Evolutionary conservation across 2,888 invertebrate genomes (phyloP).

Genomic region (Ophion ventricosus): DNA sequence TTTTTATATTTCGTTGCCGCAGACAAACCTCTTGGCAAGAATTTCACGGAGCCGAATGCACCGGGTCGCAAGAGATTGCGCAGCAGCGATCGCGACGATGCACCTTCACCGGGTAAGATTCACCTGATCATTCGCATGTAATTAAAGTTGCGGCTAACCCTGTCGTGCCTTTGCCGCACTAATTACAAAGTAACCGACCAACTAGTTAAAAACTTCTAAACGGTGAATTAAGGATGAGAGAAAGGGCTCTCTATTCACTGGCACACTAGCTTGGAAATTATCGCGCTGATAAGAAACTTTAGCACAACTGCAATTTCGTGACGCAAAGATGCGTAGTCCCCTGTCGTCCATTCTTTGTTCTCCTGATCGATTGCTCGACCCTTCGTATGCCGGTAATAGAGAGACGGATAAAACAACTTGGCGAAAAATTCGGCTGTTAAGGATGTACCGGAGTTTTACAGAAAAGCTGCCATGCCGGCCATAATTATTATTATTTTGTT

Average conservation of each 20-base stretch:
- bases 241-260: slow-evolving; percentile 27
- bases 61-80: slow-evolving; percentile 78
- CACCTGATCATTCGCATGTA: slow-evolving; percentile 60
- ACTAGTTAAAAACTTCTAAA: slow-evolving; percentile 78
- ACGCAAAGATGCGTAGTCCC: slow-evolving; percentile 49
- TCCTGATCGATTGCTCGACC: slow-evolving; percentile 50
- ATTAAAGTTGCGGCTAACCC: slow-evolving; percentile 63
- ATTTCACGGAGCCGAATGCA: slow-evolving; percentile 72
- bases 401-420: too few relatives aligned
- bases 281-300: slow-evolving; percentile 71
- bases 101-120: slow-evolving; percentile 76
- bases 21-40: slow-evolving; percentile 59
- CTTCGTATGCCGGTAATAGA: neutral
- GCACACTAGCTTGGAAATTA: slow-evolving; percentile 51
- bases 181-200: slow-evolving; percentile 63
- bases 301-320: slow-evolving; percentile 75
- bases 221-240: slow-evolving; percentile 59
- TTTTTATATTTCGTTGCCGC: slow-evolving; percentile 21
- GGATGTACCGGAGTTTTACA: too few relatives aligned
- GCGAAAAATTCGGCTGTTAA: too few relatives aligned
- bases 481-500: too few relatives aligned
- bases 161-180: slow-evolving; percentile 56
- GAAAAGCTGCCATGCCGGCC: too few relatives aligned
- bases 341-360: slow-evolving; percentile 30
- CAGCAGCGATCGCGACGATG: slow-evolving; percentile 74